Evolutionary conservation across 2,888 invertebrate species (phyloP), one percentile per base, ranked within the genome.

Genomic region (Melanostoma scalare): DNA sequence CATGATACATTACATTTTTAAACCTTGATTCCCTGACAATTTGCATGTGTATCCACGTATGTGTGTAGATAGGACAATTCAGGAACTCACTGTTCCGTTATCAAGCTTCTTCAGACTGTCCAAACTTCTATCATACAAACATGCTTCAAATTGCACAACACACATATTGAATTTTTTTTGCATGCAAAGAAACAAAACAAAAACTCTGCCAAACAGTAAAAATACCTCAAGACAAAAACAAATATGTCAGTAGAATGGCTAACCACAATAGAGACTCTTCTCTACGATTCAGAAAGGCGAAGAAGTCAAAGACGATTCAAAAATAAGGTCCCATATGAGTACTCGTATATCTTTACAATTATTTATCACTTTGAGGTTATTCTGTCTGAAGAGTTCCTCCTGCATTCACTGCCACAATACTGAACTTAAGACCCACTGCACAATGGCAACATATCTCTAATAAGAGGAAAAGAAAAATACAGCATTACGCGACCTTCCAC

Each of bases 401-500:
- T 20, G 31, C 55, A 56, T 6, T 20, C 20, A 52, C 48, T 20
- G 48, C 31, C 65, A 46, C 1, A 20, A 20, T 20, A 58, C 46
- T 35, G 68, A 76, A 81, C 67, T 73, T 77, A 38, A 6, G 69
- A 79, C 74, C 77, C 58, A 74, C 65, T 65, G 65, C 56, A 30
- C 65, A 77, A 82, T 78, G 44, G 68, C 56, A 68, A 63, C 68
- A 73, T 69, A 69, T 78, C 73, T 82, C 65, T 78, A 82, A 82
- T 82, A 77, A 82, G 76, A 65, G 20, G 20, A 58, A 53, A 67
- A 55, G 40, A 77, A 72, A 77, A 72, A 81, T 67, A 71, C 72
- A 65, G 58, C 48, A 72, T 68, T 67, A 76, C n/a, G 60, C 77
- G 81, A 82, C 81, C 81, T 82, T 82, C 81, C 68, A 55, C 44